Evolutionary conservation across 2,797 vertebrate genomes (phyloP).

Genomic region (Apogon talboti): DNA sequence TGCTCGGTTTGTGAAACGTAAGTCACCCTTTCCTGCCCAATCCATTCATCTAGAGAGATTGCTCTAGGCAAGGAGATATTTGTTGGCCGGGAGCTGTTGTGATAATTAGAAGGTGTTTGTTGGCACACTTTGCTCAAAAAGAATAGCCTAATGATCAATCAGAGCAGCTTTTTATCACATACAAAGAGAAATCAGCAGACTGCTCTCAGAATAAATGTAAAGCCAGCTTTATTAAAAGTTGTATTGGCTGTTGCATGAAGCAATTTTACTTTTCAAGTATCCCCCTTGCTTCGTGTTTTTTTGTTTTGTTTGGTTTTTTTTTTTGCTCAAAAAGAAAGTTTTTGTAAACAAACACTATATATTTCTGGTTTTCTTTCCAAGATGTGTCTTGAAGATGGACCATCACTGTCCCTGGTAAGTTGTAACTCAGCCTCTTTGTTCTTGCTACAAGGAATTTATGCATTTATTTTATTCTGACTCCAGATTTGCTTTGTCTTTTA

Average conservation of each 20-base stretch:
- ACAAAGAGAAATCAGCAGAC: neutral
- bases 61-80: conserved; percentile 55
- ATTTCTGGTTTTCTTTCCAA: conserved; percentile 61
- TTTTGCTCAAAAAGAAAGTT: too few species aligned
- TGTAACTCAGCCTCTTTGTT: neutral
- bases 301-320: neutral
- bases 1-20: conserved; percentile 97
- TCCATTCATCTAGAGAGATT: conserved; percentile 53
- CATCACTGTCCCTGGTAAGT: conserved; percentile 98
- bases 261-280: too few species aligned
- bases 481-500: conserved; percentile 56
- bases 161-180: conserved; percentile 31
- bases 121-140: conserved; percentile 30
- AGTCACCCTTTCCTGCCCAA: conserved; percentile 78
- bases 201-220: neutral
- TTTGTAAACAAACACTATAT: neutral
- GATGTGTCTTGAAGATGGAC: conserved; percentile 99
- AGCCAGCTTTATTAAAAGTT: neutral
- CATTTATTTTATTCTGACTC: conserved; percentile 1
- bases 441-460: neutral
- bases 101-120: conserved; percentile 67
- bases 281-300: neutral
- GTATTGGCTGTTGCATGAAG: neutral
- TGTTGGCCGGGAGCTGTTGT: conserved; percentile 29
- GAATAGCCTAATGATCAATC: conserved; percentile 44